phyloP scores from a whole-genome alignment of 2,888 invertebrate genomes.

The Xylota segnis region DNA sequence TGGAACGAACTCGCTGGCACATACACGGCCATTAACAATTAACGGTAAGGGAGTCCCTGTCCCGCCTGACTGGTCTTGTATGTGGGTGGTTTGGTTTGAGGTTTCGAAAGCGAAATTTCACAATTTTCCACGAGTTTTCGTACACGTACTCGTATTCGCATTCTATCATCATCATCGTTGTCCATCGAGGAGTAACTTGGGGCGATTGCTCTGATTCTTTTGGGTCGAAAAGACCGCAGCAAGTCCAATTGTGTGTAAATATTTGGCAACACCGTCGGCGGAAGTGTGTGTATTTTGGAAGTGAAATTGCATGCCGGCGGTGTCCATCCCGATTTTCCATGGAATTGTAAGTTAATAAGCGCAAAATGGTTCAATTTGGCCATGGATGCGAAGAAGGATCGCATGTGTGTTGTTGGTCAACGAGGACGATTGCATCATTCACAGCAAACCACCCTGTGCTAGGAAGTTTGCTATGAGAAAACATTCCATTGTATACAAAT shows the following conservation, averaged over 20 bases:
- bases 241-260: constrained; percentile 49
- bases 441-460: not conserved
- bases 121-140: constrained; percentile 4
- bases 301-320: not conserved
- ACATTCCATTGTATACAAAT: constrained; percentile 58
- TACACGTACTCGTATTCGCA: not conserved
- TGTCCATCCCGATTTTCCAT: constrained; percentile 14
- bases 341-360: constrained; percentile 17
- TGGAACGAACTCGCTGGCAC: not conserved
- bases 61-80: not conserved
- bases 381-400: not conserved
- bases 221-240: constrained; percentile 33
- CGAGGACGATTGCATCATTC: constrained; percentile 38
- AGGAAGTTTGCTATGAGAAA: constrained; percentile 16
- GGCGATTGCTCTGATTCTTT: not conserved
- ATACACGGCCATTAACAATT: constrained; percentile 25
- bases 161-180: constrained; percentile 3
- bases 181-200: not conserved
- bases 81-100: not conserved
- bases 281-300: not conserved
- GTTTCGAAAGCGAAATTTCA: constrained; percentile 27
- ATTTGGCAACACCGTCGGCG: constrained; percentile 16
- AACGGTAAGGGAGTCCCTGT: constrained; percentile 11
- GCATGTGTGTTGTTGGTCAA: constrained; percentile 14
- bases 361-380: not conserved